Base-by-base conservation (phyloP, 2,113 vertebrate genomes). In the Toxotes jaculatrix region DNA sequence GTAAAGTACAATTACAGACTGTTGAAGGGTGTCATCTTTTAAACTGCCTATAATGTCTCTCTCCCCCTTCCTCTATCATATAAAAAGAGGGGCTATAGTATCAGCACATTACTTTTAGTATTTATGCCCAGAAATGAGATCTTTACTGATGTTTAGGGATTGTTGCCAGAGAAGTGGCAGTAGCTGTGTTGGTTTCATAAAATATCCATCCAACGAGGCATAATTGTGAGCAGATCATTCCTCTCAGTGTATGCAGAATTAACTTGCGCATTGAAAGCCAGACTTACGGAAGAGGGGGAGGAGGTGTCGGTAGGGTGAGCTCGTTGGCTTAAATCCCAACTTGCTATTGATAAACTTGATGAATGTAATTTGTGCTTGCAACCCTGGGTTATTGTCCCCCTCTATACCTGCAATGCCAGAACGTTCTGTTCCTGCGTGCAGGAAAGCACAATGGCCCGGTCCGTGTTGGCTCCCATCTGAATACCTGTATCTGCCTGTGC, bases 1-100 rank as follows among this genome's bases (percentile, higher is more conserved):
- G 96, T 95, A 87, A 96, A 97, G 96, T 93, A 96, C 97, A 97
- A 97, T 98, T 97, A 97, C 96, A 96, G 96, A 96, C 97, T 96
- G 96, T 96, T 96, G 95, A 90, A 96, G 95, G 94, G 95, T 97
- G 96, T 96, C 97, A 96, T 96, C 96, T 96, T 95, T 95, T 94
- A 95, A 94, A 92, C 77, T 77, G 77, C 72, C 87, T 88, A 80
- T 91, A 87, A 90, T 89, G 77, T 81, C 80, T 70, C 77, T 57
- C 82, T 78, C 72, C 42, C 74, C 66, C 82, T 66, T 27, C 27
- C 47, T 76, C 55, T 40, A 56, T 81, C 63, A 47, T n/a, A 76
- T 66, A 77, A 90, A 91, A 84, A 73, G 79, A 74, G 43, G 21
- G 67, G 67, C 84, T 81, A 72, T 70, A 47, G 73, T 60, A 85